These are phyloP conservation scores for Gnathonemus echidnorhynchus DNA, from an alignment of 2,113 vertebrate species.

Conservation along the genomic window DNA sequence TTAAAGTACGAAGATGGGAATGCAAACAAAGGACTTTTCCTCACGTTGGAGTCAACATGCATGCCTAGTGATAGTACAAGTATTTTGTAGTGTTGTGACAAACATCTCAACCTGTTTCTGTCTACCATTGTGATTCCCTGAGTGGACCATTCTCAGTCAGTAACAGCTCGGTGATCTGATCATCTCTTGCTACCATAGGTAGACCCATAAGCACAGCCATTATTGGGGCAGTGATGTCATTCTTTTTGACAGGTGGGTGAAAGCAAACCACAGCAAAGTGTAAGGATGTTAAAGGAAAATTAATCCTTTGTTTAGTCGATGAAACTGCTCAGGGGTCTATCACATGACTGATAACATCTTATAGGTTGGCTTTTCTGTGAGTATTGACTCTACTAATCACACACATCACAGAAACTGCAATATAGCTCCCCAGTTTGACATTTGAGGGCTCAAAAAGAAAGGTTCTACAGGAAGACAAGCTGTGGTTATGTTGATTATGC, in stretches of 20 bases:
- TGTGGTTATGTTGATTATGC: background rate
- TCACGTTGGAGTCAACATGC: constrained; percentile 62
- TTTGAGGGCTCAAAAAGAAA: background rate
- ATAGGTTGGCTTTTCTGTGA: background rate
- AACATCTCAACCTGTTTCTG: constrained; percentile 49
- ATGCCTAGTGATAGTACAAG: constrained; percentile 64
- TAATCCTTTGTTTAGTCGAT: background rate
- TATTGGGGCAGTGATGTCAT: constrained; percentile 1
- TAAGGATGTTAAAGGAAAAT: background rate
- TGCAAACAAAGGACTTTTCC: constrained; percentile 33
- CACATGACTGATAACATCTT: background rate
- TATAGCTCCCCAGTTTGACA: background rate
- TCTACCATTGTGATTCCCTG: constrained; percentile 51
- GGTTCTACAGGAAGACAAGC: background rate
- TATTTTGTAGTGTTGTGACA: constrained; percentile 61
- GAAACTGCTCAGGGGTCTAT: background rate
- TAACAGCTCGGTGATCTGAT: background rate
- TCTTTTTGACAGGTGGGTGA: background rate
- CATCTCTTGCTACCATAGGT: background rate
- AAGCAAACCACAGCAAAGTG: background rate
- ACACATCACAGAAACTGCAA: background rate
- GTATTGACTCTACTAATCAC: background rate
- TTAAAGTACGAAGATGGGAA: constrained; percentile 36
- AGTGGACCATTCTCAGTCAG: constrained; percentile 29
- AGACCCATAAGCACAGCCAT: constrained; percentile 10